Percentiles rank a stretch among this genome's conserved stretches.
Evolutionary conservation across 2,113 vertebrate genomes (phyloP).

Genomic region (Formicarius rufipectus): DNA sequence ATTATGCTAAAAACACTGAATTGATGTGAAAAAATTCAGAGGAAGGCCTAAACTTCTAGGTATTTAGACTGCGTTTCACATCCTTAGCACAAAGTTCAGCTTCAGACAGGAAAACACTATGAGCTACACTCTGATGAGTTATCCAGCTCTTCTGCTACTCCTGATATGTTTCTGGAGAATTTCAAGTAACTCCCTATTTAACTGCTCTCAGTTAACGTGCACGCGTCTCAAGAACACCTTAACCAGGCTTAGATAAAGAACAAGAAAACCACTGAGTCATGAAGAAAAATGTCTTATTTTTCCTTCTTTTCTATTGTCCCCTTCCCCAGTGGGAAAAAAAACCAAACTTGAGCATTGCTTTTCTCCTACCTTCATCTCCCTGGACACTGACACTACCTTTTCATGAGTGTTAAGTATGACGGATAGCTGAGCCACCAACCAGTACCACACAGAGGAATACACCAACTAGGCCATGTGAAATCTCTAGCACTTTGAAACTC

Average conservation of each 20-base stretch:
- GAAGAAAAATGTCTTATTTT: neutral
- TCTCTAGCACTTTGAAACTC: neutral
- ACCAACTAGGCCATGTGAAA: neutral
- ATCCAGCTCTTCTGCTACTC: neutral
- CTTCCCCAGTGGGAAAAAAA: neutral
- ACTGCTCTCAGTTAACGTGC: neutral
- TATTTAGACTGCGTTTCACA: neutral
- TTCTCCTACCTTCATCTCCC: neutral
- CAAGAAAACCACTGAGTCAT: accelerated
- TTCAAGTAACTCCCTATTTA: neutral
- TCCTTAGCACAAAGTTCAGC: neutral
- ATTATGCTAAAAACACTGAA: neutral
- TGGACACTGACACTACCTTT: neutral
- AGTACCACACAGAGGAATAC: neutral
- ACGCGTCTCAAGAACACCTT: neutral
- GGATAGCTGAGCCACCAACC: neutral
- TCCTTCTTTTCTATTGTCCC: neutral
- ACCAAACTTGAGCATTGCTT: neutral
- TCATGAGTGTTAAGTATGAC: neutral
- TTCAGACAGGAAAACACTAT: neutral
- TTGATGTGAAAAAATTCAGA: neutral
- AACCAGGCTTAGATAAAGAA: neutral
- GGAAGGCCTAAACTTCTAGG: neutral
- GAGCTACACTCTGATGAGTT: neutral
- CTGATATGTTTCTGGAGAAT: neutral